A percentile compares a stretch with the other conserved stretches of the same genome.
Conservation (phyloP, 2,888 invertebrate species). For the Conchocele bisecta region DNA sequence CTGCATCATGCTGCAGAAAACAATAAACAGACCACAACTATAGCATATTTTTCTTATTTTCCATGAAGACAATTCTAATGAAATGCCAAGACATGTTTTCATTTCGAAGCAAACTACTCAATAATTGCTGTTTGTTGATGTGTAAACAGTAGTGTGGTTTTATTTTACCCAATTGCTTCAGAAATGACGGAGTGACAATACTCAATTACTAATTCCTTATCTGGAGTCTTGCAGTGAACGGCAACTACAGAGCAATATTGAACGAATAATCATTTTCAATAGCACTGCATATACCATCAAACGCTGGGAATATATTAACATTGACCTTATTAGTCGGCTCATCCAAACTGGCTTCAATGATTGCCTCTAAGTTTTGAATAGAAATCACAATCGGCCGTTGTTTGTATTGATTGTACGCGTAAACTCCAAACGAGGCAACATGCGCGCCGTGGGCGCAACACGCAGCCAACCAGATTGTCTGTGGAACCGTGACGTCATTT, state of each 20-base stretch:
- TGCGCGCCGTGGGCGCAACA: constrained; percentile 72
- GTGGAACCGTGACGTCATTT: constrained; percentile 73
- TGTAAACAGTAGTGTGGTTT: too few relatives aligned
- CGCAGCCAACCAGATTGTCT: constrained; percentile 72
- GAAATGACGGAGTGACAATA: too few relatives aligned
- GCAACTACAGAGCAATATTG: constrained; percentile 29
- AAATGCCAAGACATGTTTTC: too few relatives aligned
- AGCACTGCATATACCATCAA: constrained; percentile 68
- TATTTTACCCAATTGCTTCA: too few relatives aligned
- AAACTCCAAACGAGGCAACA: constrained; percentile 71
- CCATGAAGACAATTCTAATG: too few relatives aligned
- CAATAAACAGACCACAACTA: too few relatives aligned
- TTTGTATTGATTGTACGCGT: constrained; percentile 67
- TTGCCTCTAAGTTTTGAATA: constrained; percentile 69
- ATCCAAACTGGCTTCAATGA: constrained; percentile 68
- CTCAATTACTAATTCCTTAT: too few relatives aligned
- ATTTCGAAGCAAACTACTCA: too few relatives aligned
- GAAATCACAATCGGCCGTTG: constrained; percentile 65
- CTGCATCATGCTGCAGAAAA: too few relatives aligned
- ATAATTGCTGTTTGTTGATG: too few relatives aligned
- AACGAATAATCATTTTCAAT: constrained; percentile 68
- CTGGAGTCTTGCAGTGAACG: too few relatives aligned
- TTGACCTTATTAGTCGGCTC: constrained; percentile 56
- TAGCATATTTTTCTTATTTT: too few relatives aligned
- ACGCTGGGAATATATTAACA: constrained; percentile 71